Evolutionary conservation across 1,140 invertebrate genomes (phyloP).

Genomic region (Asbolus verrucosus): DNA sequence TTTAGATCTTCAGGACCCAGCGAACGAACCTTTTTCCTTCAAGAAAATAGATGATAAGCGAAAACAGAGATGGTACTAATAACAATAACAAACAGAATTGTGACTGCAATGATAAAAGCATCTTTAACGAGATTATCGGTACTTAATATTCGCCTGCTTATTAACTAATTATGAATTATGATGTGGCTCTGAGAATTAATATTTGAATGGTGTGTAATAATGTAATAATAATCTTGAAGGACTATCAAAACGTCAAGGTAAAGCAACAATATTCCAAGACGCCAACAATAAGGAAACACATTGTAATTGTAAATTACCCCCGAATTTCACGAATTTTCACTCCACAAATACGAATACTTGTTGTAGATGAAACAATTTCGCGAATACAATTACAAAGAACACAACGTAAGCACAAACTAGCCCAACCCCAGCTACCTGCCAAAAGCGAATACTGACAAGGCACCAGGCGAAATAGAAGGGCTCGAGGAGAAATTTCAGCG

Average conservation of each 20-base stretch:
- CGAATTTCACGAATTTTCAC: background rate
- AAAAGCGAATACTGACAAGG: constrained; percentile 27
- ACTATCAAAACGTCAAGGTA: constrained; percentile 27
- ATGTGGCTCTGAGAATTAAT: constrained; percentile 12
- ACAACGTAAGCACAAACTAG: constrained; percentile 49
- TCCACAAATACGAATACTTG: background rate
- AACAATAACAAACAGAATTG: background rate
- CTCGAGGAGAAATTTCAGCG: background rate
- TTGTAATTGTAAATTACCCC: background rate
- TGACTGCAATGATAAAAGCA: background rate
- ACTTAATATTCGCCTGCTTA: background rate
- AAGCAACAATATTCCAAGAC: constrained; percentile 13
- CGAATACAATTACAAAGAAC: constrained; percentile 33
- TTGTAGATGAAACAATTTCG: no score
- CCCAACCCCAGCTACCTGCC: constrained; percentile 44
- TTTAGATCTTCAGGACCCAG: constrained; percentile 83
- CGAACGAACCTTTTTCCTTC: constrained; percentile 83
- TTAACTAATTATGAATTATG: constrained; percentile 22
- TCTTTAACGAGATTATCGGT: background rate
- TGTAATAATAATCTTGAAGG: constrained; percentile 16
- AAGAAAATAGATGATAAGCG: constrained; percentile 61
- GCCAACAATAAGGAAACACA: constrained; percentile 9
- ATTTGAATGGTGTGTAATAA: constrained; percentile 23
- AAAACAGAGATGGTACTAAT: background rate
- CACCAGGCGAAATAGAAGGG: background rate